Evolutionary conservation across 2,113 vertebrate species (phyloP), one percentile per base, ranked within the genome.

Genomic region (Agelaius tricolor): DNA sequence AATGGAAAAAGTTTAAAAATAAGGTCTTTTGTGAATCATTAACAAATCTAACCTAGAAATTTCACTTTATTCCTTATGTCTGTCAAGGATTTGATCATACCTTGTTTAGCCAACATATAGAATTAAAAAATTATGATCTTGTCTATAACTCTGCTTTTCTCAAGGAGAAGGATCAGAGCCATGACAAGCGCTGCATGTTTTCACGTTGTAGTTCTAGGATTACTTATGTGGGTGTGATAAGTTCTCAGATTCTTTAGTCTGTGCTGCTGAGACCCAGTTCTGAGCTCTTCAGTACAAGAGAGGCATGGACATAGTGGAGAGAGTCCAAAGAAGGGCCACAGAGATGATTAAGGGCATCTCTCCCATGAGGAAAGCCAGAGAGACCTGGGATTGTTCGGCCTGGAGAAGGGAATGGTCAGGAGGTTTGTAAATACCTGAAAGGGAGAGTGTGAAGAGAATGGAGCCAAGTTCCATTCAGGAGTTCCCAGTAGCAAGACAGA

Each of bases 371-470:
- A 76, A 72, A 89, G 11, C 14, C 33, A 72, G 39, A 55, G 24
- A 62, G 1, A 62, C 1, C 9, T n/a, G 49, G 9, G 10, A 9
- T 9, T 41, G 15, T 41, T 80, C 41, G 59, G 7, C 13, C 13
- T 61, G 13, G 10, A 78, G 57, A 65, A 81, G 20, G 31, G 17
- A 74, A 57, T 13, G 7, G 16, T 23, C 4, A 4, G 9, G 17
- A 19, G 8, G 11, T 80, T 44, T 77, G 5, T 46, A 65, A 91
- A 46, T 41, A 65, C 4, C 15, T 74, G 44, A 74, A 81, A 57
- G 3, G 6, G 9, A 71, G 10, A 1, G 4, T 33, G 7, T 0
- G 1, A 59, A 73, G 10, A 61, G 7, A 13, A 44, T 7, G 8
- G 30, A 83, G 31, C 2, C 31, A 41, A 37, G 14, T 4, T 80